Evolutionary conservation across 2,888 invertebrate species (phyloP).

Genomic region (Malthinus seriepunctatus): DNA sequence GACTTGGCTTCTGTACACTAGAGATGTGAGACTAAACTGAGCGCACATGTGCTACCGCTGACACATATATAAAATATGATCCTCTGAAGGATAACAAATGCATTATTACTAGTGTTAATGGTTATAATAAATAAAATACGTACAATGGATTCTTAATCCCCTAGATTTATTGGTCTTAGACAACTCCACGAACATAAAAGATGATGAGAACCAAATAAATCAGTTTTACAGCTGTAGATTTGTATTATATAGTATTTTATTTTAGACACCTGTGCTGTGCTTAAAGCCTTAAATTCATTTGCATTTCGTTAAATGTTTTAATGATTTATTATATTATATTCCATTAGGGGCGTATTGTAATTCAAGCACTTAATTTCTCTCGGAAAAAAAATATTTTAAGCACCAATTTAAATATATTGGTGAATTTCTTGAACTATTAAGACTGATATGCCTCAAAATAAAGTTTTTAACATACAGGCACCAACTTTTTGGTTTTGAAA

Average conservation of each 20-base stretch:
- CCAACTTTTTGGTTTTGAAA: too few relatives aligned
- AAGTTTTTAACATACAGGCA: too few relatives aligned
- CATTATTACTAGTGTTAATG: constrained; percentile 58
- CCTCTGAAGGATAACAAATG: constrained; percentile 56
- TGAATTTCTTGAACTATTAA: too few relatives aligned
- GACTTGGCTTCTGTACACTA: constrained; percentile 47
- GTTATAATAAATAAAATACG: constrained; percentile 56
- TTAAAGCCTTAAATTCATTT: constrained; percentile 25
- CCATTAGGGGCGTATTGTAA: too few relatives aligned
- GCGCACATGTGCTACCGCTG: constrained; percentile 52
- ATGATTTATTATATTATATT: constrained; percentile 10
- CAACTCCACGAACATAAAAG: constrained; percentile 40
- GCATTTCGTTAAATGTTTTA: constrained; percentile 21
- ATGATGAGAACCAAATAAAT: constrained; percentile 44
- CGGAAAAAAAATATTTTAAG: too few relatives aligned
- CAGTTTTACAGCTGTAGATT: constrained; percentile 39
- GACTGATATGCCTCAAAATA: too few relatives aligned
- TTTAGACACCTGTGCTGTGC: constrained; percentile 35
- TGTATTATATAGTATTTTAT: constrained; percentile 37
- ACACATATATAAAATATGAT: constrained; percentile 52
- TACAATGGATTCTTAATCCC: constrained; percentile 56
- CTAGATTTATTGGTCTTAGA: constrained; percentile 50
- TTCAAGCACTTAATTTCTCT: too few relatives aligned
- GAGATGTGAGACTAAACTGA: constrained; percentile 34
- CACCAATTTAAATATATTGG: too few relatives aligned